Base-by-base conservation (phyloP, 2,888 invertebrate genomes). In the Fabriciana adippe region DNA sequence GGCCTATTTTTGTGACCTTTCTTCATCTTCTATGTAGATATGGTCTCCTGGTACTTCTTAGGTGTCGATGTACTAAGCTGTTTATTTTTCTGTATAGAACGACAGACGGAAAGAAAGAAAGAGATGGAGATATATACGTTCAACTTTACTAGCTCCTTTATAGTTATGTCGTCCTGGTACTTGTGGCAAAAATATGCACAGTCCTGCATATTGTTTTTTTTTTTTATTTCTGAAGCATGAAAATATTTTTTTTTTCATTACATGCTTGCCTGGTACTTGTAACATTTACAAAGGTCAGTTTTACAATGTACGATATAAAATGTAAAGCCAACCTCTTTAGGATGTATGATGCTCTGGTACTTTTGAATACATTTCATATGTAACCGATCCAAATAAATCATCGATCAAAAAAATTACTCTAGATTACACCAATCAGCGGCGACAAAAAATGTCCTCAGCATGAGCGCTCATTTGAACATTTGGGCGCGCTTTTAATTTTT, bases 31-130 rank as follows among this genome's bases (percentile, higher is more conserved):
- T 53, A 18, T 11, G 18, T 11, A 5, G 14, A 53, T 53, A 53
- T 53, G 53, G 18, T 18, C 14, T 8, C 83, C 82, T 82, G 56
- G 72, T 73, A 62, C 56, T 50, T 65, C 66, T 63, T 41, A 41
- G 16, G 18, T 53, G 8, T 8, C 13, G 15, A n/a, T 53, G 21
- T 21, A 53, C 18, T 53, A 53, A 51, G 21, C 13, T 21, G 21
- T 21, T 51, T 16, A 8, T n/a, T 51, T 51, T 16, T 51, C 16
- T 4, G 5, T 48, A 48, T 48, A 48, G 15, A 48, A 48, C 5
- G 1, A 48, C n/a, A 48, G n/a, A 48, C 8, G 18, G 6, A 16
- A 2, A 48, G 0, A 53, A 56, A 56, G 15, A 41, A 41, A 41
- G 35, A 41, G 35, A 41, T 11, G 8, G 35, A 41, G 11, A 41